Percentiles rank a stretch among this genome's conserved stretches.
Conservation (phyloP, 1,140 invertebrate species). For the Trachelipus rathkii region DNA sequence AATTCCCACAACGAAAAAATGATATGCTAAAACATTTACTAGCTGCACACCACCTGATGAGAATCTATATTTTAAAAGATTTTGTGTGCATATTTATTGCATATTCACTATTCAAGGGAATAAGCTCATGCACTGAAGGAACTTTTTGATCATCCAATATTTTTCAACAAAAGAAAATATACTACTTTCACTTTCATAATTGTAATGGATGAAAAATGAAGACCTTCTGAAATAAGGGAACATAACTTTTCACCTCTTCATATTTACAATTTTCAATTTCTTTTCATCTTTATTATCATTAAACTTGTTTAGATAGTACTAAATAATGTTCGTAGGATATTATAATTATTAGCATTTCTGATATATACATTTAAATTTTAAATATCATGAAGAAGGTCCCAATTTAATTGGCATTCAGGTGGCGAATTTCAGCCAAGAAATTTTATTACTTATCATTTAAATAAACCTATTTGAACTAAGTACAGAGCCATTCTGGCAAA, state of each 20-base stretch:
- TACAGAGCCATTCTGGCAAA: not conserved
- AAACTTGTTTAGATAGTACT: not conserved
- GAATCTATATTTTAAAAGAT: not conserved
- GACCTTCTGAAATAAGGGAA: not conserved
- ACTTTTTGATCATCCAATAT: not conserved
- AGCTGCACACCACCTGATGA: not conserved
- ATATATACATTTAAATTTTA: not conserved
- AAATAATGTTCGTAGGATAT: not conserved
- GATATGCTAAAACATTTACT: not conserved
- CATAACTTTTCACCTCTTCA: not conserved
- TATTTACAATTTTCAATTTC: not conserved
- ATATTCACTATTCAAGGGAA: not conserved
- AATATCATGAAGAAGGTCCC: not conserved
- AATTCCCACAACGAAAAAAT: not conserved
- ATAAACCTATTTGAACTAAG: not conserved
- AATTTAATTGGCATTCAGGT: not conserved
- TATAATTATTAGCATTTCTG: not conserved
- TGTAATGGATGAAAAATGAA: not conserved
- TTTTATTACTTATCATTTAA: not conserved
- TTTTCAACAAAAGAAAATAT: not conserved
- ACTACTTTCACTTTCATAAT: not conserved
- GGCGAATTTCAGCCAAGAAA: not conserved
- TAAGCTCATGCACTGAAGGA: not conserved
- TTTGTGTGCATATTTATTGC: not conserved
- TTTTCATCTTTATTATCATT: not conserved